These are phyloP conservation scores for Chalcis sispes DNA, from an alignment of 2,888 invertebrate species.

Conservation along the genomic window DNA sequence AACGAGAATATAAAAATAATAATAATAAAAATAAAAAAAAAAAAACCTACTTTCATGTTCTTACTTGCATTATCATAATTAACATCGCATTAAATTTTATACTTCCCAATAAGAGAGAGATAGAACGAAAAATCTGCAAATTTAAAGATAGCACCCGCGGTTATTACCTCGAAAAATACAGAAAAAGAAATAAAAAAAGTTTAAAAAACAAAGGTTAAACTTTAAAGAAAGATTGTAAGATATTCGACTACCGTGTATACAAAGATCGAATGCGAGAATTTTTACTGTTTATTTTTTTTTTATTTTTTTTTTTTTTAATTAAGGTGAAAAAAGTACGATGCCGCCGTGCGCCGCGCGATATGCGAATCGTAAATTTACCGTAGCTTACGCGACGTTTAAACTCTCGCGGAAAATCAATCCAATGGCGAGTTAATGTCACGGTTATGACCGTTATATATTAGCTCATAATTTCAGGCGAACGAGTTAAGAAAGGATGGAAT, in stretches of 20 bases:
- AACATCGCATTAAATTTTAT: constrained; percentile 14
- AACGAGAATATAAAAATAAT: no score
- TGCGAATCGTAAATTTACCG: no score
- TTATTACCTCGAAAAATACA: neutral
- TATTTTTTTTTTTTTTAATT: no score
- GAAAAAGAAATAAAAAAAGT: neutral
- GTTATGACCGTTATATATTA: no score
- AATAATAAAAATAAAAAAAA: no score
- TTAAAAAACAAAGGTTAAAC: neutral
- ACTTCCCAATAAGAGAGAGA: constrained; percentile 15
- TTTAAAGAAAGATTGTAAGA: neutral
- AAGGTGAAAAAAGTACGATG: no score
- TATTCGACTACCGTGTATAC: neutral
- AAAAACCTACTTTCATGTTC: constrained; percentile 1
- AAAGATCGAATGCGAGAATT: neutral
- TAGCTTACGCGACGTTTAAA: no score
- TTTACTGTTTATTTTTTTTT: neutral
- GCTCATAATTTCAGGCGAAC: no score
- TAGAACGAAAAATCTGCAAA: neutral
- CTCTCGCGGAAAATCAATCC: no score
- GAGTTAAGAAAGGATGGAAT: no score
- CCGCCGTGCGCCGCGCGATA: no score
- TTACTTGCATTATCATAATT: constrained; percentile 12
- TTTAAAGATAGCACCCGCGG: constrained; percentile 3
- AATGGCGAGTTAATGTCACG: no score